Percentiles rank a stretch among this genome's conserved stretches.
These are phyloP conservation scores for Oscheius onirici DNA, from an alignment of 2,888 invertebrate genomes.

Conservation along the genomic window DNA sequence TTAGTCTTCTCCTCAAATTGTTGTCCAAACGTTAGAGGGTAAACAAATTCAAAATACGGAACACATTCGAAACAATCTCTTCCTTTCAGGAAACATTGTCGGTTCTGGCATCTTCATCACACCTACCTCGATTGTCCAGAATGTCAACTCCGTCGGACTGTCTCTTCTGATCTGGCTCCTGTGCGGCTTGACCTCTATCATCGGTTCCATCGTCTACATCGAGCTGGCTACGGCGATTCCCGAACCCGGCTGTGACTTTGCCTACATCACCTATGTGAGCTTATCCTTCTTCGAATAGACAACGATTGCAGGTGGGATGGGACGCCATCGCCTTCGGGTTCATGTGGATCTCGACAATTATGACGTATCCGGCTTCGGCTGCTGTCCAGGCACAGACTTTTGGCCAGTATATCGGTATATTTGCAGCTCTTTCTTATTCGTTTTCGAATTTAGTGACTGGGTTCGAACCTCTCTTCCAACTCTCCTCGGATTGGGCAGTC, in stretches of 20 bases:
- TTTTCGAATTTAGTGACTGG: constrained; percentile 44
- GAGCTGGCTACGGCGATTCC: constrained; percentile 87
- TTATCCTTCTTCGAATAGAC: too few relatives aligned
- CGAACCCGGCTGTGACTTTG: constrained; percentile 68
- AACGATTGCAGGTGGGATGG: constrained; percentile 34
- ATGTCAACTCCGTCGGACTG: constrained; percentile 78
- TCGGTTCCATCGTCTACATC: constrained; percentile 86
- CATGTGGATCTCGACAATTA: constrained; percentile 44
- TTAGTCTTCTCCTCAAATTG: too few relatives aligned
- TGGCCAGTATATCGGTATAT: constrained; percentile 56
- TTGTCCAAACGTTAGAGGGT: too few relatives aligned
- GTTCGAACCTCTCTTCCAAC: constrained; percentile 38
- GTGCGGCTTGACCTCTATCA: constrained; percentile 83
- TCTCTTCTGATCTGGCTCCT: constrained; percentile 83
- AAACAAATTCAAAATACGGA: too few relatives aligned
- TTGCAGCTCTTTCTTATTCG: background rate
- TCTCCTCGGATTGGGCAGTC: constrained; percentile 38
- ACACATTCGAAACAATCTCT: too few relatives aligned
- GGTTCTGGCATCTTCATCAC: constrained; percentile 67
- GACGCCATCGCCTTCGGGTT: constrained; percentile 55
- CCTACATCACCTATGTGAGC: constrained; percentile 57
- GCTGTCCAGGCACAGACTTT: constrained; percentile 64
- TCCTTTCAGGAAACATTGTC: constrained; percentile 57
- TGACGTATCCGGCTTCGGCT: constrained; percentile 60
- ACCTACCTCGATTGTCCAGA: constrained; percentile 52